Conservation (phyloP, 2,888 invertebrate species). For the Trichacis sp. region DNA sequence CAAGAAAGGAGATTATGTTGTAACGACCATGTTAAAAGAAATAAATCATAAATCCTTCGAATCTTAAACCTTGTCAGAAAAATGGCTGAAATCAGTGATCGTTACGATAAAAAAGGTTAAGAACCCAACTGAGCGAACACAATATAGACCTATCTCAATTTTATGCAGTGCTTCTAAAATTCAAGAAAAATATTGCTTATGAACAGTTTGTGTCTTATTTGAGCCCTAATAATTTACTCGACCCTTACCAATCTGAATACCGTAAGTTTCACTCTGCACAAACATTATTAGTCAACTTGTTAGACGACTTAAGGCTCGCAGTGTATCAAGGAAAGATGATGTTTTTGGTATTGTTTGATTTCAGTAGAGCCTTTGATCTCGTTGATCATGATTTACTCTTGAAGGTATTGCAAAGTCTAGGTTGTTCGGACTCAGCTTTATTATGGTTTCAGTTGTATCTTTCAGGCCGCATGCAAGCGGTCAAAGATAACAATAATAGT, state of each 20-base stretch:
- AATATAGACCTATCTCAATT: too few species aligned
- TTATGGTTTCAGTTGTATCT: too few species aligned
- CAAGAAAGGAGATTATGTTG: too few species aligned
- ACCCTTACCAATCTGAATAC: too few species aligned
- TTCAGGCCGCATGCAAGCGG: too few species aligned
- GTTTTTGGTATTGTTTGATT: too few species aligned
- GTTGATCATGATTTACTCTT: background rate
- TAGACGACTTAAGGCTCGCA: conserved; percentile 4
- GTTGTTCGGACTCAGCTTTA: background rate
- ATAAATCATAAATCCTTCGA: background rate
- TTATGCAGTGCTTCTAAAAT: too few species aligned
- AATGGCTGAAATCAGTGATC: background rate
- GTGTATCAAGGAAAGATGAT: background rate
- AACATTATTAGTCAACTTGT: background rate
- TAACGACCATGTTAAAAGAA: too few species aligned
- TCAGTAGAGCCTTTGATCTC: too few species aligned
- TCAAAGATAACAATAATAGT: background rate
- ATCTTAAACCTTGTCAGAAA: background rate
- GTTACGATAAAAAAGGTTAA: background rate
- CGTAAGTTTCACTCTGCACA: too few species aligned
- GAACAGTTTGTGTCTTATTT: background rate
- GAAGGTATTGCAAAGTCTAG: background rate
- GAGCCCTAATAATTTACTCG: background rate
- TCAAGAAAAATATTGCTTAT: background rate
- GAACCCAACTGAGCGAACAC: background rate